These are phyloP conservation scores for Bradypodion pumilum DNA, from an alignment of 2,797 vertebrate species.

Conservation along the genomic window DNA sequence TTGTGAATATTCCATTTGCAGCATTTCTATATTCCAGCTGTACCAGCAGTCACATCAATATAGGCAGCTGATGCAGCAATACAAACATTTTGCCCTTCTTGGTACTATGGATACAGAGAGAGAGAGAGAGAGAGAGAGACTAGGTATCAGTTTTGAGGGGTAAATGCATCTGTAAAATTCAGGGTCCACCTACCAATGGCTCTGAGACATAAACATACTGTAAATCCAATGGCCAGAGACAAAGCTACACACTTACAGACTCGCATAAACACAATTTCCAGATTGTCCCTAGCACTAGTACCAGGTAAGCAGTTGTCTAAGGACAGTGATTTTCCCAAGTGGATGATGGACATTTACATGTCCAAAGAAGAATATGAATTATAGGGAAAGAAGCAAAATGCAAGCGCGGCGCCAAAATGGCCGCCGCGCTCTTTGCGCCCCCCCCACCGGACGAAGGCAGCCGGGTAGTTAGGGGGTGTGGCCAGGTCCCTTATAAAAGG, in stretches of 20 bases:
- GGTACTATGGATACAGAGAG: background rate
- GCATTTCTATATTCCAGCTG: slow-evolving; percentile 14
- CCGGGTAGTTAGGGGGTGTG: no score
- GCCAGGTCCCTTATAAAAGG: no score
- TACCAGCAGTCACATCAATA: slow-evolving; percentile 29
- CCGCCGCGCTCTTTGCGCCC: no score
- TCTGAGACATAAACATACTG: background rate
- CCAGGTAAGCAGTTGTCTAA: no score
- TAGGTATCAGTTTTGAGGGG: slow-evolving; percentile 26
- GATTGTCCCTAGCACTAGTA: no score
- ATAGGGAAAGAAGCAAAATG: no score
- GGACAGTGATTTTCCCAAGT: no score
- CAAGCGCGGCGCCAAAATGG: no score
- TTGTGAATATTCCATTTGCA: slow-evolving; percentile 12
- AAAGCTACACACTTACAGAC: slow-evolving; percentile 3
- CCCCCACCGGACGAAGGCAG: no score
- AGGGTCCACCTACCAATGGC: background rate
- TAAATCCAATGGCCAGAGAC: slow-evolving; percentile 8
- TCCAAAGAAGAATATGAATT: no score
- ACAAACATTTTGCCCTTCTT: background rate
- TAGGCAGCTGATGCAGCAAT: slow-evolving; percentile 22
- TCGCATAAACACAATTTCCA: no score
- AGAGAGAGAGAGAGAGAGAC: slow-evolving; percentile 30
- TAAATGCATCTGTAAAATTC: slow-evolving; percentile 30
- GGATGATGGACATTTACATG: no score